Evolutionary conservation across 2,888 invertebrate genomes (phyloP), one percentile per base, ranked within the genome.

Genomic region (Schrankia costaestrigalis): DNA sequence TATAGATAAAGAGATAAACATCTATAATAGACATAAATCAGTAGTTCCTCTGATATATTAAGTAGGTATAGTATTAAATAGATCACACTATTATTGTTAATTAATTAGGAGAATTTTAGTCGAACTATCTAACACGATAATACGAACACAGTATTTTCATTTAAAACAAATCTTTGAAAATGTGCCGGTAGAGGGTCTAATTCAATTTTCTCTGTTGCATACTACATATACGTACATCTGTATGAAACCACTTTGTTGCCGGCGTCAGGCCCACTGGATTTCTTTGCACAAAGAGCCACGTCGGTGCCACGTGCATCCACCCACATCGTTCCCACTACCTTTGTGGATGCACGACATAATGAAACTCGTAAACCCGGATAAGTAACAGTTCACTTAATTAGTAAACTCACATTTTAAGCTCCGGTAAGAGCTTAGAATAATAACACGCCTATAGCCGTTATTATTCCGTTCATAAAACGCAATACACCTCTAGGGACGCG

Each of bases 261-360:
- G 52, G 59, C 45, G 51, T 44, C 73, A 69, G 66, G 63, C 63
- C 56, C 56, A 58, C 49, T 54, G 63, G 54, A 56, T 72, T 79
- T 79, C 80, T 78, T 79, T 78, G 66, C 61, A 69, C 77, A 78
- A 78, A 79, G 69, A 62, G 56, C 57, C 43, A 62, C 55, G 71
- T 71, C 71, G 55, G 47, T 40, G 46, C 50, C 74, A 73, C 62
- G 63, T 63, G 61, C 58, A 49, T 51, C 41, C 39, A 33, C 54
- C 56, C 44, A 44, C 51, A 51, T 51, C 32, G 51, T 41, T 24
- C 51, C 45, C 39, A 40, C 46, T 37, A 54, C 63, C 73, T 75
- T 71, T 75, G 68, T 68, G 65, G 61, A 63, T 61, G 46, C 45
- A 50, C 46, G 28, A 40, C 31, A 35, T 41, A 57, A 46, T 54